Base-by-base conservation (phyloP, 2,888 invertebrate species). In the Prionchulus punctatus region DNA sequence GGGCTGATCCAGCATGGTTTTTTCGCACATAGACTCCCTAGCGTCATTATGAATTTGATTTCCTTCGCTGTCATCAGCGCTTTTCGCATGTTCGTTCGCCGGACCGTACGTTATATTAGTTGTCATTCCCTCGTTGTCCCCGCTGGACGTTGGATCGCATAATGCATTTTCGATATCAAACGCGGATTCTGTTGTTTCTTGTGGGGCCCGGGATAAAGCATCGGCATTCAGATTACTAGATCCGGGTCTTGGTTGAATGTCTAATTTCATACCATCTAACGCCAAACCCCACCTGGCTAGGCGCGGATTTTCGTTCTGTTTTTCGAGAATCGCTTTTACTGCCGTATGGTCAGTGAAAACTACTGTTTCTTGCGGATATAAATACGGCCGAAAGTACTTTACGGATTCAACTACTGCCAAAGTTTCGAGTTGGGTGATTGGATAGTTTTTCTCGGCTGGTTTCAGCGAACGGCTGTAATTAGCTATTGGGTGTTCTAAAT, bases 291-390 rank as follows among this genome's bases (percentile, higher is more conserved):
- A 49, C 4, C 50, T 26, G 12, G 50, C 50, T 28, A 49, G 26
- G 4, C 50, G 27, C 12, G 50, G 30, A 15, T 7, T n/a, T 28
- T 26, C 12, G 28, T 49, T 26, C 7, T 4, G 50, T 30, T 49
- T 49, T 28, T 49, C 28, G 7, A 49, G 28, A 28, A 49, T 23
- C 12, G 50, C 27, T 49, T 28, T 49, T 7, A 49, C 28, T 28
- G 50, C 50, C 15, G 50, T 42, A 36, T 53, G 30, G 23, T 53
- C 53, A 4, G 53, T 53, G 7, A n/a, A 7, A n/a, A 53, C 43
- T 23, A 23, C 42, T n/a, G 42, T 26, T 18, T 36, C 25, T 4
- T 53, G 53, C 23, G 3, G 4, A 25, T 43, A 53, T 7, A 53
- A 4, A 36, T 53, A 53, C 4, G 36, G 47, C 21, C 47, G 28